Base-by-base conservation (phyloP, 2,113 vertebrate genomes). In the Rutilus rutilus region DNA sequence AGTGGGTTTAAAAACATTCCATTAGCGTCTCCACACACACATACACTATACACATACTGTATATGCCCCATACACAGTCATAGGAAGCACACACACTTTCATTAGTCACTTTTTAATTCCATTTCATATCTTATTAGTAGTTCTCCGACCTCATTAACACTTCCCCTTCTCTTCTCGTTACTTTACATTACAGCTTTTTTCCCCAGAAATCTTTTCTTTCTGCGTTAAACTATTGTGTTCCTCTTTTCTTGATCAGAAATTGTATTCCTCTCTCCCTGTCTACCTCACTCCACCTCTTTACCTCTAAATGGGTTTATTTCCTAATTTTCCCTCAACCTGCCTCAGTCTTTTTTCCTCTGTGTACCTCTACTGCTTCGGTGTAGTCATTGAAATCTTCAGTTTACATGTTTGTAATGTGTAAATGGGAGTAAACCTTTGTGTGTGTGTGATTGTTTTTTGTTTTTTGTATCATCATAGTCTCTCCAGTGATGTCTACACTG, bases 61-160 rank as follows among this genome's bases (percentile, higher is more conserved):
- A 85, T 79, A 42, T 79, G 81, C 25, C 86, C 76, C 85, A 85
- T 81, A 33, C 86, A 73, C 30, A 60, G 75, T 91, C 83, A 83
- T 85, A 87, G 86, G 85, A 85, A 84, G 88, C 85, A 73, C 86
- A 85, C 88, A 89, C 89, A 82, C 89, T 91, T 93, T 90, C 90
- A 93, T 93, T 90, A 91, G 92, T 88, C 86, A 86, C 89, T 90
- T 87, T 87, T 90, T 91, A 90, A 93, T 92, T 91, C 93, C 91
- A 92, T 94, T 92, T 91, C 64, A 89, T 91, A 89, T 87, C 90
- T 91, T 91, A 92, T 94, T 93, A 91, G 90, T 89, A 91, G 91
- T 89, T 90, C 87, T 89, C 92, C 90, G 92, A 93, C 93, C 92
- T 93, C 90, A 95, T 94, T 95, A 93, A 92, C 92, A 93, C 87